Base-by-base conservation (phyloP, 2,113 vertebrate species). In the Paracanthobrama guichenoti region DNA sequence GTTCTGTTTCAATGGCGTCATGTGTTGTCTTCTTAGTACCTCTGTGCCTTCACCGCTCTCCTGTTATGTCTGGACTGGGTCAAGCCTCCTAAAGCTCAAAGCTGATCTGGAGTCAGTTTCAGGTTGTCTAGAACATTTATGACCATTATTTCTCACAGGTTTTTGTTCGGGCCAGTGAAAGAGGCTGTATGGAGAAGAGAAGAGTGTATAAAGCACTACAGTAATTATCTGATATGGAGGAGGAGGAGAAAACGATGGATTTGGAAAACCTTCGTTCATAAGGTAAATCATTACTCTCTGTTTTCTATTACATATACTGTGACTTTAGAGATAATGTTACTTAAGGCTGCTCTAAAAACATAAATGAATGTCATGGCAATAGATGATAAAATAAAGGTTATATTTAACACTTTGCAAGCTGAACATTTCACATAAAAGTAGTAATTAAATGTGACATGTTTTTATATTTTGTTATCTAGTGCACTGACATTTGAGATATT, bases 1-100 rank as follows among this genome's bases (percentile, higher is more conserved):
- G 78, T 83, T 88, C 88, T 88, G 85, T 89, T 90, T 89, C 81
- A 84, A 71, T 78, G 80, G 69, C 83, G 83, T 87, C 85, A 87
- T 86, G 83, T 86, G 86, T 71, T 81, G 86, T 80, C 76, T 69
- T 79, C 85, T 83, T 1, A 18, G 48, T 66, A 82, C 72, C 79
- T 82, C 64, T 80, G 74, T 44, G 82, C 84, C 69, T 86, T 72
- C 86, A 79, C 46, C 46, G 46, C 86, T 44, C 44, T 55, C 60
- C 72, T 85, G 76, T 79, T 86, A 81, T 82, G 85, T 84, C 57
- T 84, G 53, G 72, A 66, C 86, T 60, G 64, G 88, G 79, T 79
- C 88, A 86, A 81, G 60, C 62, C 44, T 35, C 77, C 74, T 69
- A 39, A 53, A 73, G 76, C 76, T 62, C 48, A 28, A 48, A 67